A percentile compares a stretch with the other conserved stretches of the same genome.
Evolutionary conservation across 1,140 invertebrate genomes (phyloP).

Genomic region (Drosophila serrata): DNA sequence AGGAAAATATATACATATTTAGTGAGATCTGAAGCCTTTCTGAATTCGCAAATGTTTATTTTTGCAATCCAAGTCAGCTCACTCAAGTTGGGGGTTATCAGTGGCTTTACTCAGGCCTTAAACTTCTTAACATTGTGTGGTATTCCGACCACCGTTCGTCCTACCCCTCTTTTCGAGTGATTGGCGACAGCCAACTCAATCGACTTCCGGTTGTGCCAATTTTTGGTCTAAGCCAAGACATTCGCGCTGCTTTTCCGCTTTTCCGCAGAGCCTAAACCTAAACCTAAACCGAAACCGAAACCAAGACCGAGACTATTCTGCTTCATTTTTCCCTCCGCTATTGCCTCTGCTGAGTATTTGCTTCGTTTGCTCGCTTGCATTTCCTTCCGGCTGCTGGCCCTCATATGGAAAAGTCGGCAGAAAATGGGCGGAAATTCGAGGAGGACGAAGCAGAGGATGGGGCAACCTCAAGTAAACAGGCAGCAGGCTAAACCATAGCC

Average conservation of each 20-base stretch:
- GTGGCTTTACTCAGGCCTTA: background rate
- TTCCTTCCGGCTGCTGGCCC: conserved; percentile 74
- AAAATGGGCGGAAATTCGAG: conserved; percentile 9
- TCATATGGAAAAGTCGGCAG: conserved; percentile 26
- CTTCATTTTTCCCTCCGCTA: background rate
- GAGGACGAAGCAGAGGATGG: background rate
- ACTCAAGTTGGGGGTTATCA: background rate
- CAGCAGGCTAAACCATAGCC: conserved; percentile 45
- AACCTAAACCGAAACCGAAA: background rate
- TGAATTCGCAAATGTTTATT: no score
- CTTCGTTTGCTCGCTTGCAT: conserved; percentile 77
- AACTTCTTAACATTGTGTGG: background rate
- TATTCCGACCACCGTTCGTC: background rate
- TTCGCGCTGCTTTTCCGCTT: conserved; percentile 22
- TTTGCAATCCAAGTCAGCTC: no score
- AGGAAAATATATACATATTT: no score
- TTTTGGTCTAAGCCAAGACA: conserved; percentile 45
- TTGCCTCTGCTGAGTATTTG: conserved; percentile 50
- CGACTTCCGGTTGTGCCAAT: conserved; percentile 77
- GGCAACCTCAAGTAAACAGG: conserved; percentile 78
- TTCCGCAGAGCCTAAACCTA: conserved; percentile 6
- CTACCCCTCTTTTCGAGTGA: background rate
- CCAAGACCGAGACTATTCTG: background rate
- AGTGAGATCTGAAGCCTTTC: no score
- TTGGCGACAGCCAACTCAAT: conserved; percentile 54